A percentile compares a stretch with the other conserved stretches of the same genome.
Conservation (phyloP, 2,797 vertebrate species). For the Parauchenoglanis punctatus region DNA sequence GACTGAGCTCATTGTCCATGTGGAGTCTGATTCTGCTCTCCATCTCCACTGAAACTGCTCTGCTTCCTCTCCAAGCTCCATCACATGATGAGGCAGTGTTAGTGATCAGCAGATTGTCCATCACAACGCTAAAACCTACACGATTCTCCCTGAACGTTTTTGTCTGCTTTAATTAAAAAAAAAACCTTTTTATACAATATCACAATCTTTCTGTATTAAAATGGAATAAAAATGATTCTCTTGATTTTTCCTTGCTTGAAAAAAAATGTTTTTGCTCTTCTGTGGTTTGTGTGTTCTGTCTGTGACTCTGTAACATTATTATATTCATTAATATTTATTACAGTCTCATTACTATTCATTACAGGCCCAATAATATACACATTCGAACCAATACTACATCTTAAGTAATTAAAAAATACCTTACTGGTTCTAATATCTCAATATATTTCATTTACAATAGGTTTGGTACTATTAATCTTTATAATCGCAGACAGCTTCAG, state of each 20-base stretch:
- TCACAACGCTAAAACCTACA: not conserved
- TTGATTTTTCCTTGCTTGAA: not conserved
- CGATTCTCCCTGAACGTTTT: not conserved
- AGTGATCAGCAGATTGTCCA: not conserved
- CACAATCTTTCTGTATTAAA: conserved; percentile 7
- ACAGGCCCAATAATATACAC: not conserved
- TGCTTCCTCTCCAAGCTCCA: not conserved
- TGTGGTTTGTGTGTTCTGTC: not conserved
- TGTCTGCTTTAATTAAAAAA: not conserved
- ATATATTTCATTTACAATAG: not conserved
- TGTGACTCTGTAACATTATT: not conserved
- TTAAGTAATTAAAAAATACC: not conserved
- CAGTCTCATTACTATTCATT: not conserved
- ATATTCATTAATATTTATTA: not conserved
- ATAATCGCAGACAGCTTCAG: conserved; percentile 23
- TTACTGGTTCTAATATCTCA: not conserved
- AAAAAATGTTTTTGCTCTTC: not conserved
- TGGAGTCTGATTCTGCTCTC: not conserved
- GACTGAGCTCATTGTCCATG: not conserved
- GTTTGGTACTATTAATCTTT: not conserved
- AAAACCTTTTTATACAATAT: not conserved
- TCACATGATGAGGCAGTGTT: not conserved
- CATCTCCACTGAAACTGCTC: not conserved
- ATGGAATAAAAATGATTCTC: not conserved
- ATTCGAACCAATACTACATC: not conserved